Base-by-base conservation (phyloP, 2,888 invertebrate species). In the Nowickia ferox region DNA sequence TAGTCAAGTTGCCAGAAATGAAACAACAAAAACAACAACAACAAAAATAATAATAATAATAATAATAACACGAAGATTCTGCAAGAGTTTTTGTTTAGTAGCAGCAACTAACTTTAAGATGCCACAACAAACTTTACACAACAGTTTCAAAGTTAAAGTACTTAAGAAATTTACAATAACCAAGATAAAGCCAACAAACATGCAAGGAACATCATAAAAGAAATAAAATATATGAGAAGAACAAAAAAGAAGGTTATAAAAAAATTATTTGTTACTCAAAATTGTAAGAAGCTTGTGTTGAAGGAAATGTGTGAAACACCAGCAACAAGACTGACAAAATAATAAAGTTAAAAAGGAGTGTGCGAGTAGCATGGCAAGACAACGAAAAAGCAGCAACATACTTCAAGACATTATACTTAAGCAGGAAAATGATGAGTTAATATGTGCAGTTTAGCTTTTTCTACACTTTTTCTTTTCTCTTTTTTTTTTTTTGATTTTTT, bases 351-450 rank as follows among this genome's bases (percentile, higher is more conserved):
- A 86, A 61, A 75, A 30, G 30, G 30, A 30, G 30, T 30, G 30
- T 30, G 6, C 57, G 57, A 86, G 83, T 72, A 80, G 53, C 57
- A 75, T 69, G 79, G 44, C 44, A 38, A 11, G 19, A 48, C n/a
- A 10, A 44, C 11, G 38, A 51, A 17, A 57, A 44, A 30, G 3
- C 30, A 59, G 30, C 13, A 59, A 78, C 51, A 66, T 72, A 66
- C 66, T 83, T 77, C 59, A 77, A 77, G 77, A 66, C 40, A 61
- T 77, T 44, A 72, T 30, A 57, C 46, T 72, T 72, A 44, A 83
- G 48, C 40, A 38, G 65, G 53, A 83, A 86, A 72, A 76, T 86
- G 79, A 77, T 83, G 76, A 86, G 83, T 86, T 86, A 83, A 86
- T 86, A 80, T 86, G 83, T 68, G 76, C 76, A 86, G 72, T 76